Percentiles rank a stretch among this genome's conserved stretches.
These are phyloP conservation scores for Antigone vipio DNA, from an alignment of 2,113 vertebrate genomes.

Conservation along the genomic window DNA sequence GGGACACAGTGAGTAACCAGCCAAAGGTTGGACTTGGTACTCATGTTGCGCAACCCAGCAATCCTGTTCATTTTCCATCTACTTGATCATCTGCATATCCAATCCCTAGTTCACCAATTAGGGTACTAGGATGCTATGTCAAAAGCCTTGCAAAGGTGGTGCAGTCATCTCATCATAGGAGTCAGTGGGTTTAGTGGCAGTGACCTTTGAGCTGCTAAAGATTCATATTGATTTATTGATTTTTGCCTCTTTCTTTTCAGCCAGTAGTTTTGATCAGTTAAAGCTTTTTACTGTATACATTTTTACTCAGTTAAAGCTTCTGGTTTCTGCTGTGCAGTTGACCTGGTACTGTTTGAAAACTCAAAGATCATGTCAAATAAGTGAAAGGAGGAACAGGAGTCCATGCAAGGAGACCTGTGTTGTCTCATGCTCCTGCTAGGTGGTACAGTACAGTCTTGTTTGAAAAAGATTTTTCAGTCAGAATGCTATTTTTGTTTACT, in stretches of 20 bases:
- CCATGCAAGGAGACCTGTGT: background rate
- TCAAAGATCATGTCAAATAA: background rate
- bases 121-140: background rate
- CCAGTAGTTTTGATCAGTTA: background rate
- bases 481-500: background rate
- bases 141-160: background rate
- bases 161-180: background rate
- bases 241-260: background rate
- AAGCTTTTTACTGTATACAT: too few species aligned
- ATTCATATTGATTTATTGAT: background rate
- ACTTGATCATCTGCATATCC: background rate
- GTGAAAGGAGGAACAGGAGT: background rate
- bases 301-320: background rate
- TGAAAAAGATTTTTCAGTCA: background rate
- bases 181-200: background rate
- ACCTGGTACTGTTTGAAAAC: background rate
- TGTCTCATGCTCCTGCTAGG: background rate
- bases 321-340: background rate
- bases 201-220: background rate
- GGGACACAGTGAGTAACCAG: background rate
- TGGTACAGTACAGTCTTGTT: background rate
- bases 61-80: accelerated
- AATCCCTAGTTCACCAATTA: background rate
- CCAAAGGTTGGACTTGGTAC: background rate
- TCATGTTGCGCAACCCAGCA: accelerated